Percentiles rank a stretch among this genome's conserved stretches.
Evolutionary conservation across 2,113 vertebrate genomes (phyloP).

Genomic region (Oostethus manadensis): DNA sequence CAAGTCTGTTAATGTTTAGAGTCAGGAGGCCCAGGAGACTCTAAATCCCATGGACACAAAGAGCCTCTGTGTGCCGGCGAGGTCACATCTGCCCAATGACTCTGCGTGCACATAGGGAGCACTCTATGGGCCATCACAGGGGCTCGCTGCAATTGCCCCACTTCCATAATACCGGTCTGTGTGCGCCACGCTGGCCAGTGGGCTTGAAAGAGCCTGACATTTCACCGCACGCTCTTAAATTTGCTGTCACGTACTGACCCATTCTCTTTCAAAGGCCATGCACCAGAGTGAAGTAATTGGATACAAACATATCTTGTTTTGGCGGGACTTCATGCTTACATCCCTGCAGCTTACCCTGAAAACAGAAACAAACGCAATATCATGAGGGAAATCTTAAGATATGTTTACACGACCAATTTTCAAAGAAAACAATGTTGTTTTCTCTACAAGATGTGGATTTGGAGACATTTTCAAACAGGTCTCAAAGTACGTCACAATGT

Average conservation of each 20-base stretch:
- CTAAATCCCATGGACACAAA: constrained; percentile 74
- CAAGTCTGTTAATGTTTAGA: constrained; percentile 76
- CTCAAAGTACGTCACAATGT: no score
- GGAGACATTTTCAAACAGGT: no score
- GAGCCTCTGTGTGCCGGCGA: constrained; percentile 72
- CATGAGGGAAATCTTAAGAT: no score
- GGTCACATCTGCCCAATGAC: constrained; percentile 76
- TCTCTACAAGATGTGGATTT: no score
- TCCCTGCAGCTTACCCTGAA: constrained; percentile 22
- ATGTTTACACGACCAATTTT: no score
- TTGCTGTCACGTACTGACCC: constrained; percentile 30
- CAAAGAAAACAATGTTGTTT: no score
- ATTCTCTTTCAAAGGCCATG: constrained; percentile 18
- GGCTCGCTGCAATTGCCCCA: constrained; percentile 61
- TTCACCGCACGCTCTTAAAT: constrained; percentile 41
- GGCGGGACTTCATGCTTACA: constrained; percentile 18
- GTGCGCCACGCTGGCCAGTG: constrained; percentile 44
- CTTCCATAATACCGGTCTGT: constrained; percentile 60
- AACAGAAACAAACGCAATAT: no score
- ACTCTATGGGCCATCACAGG: constrained; percentile 59
- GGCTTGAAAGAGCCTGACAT: constrained; percentile 52
- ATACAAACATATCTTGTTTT: constrained; percentile 17
- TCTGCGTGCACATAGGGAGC: constrained; percentile 64
- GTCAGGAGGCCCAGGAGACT: constrained; percentile 71
- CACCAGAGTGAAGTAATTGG: constrained; percentile 3